Conservation (phyloP, 53 echinoderm and acorn worm species). For the Antedon mediterranea region DNA sequence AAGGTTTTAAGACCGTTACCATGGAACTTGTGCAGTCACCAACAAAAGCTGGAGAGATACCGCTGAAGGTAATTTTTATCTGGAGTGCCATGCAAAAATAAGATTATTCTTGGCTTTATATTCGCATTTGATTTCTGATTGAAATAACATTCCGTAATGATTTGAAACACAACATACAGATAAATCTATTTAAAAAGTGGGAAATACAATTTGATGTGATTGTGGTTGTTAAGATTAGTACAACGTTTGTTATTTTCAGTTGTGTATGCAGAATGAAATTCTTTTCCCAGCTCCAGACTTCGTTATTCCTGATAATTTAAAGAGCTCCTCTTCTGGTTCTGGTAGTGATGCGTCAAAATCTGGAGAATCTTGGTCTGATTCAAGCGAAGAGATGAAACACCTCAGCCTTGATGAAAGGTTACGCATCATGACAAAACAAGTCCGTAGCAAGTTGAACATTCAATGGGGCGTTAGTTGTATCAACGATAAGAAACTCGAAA, state of each 20-base stretch:
- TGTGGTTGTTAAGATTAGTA: no score
- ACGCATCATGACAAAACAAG: constrained; percentile 8
- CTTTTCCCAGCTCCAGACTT: constrained; percentile 31
- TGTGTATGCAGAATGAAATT: constrained; percentile 33
- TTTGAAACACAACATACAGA: no score
- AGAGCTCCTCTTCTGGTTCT: neutral
- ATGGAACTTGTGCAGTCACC: constrained; percentile 15
- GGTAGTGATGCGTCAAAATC: neutral
- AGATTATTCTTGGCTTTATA: no score
- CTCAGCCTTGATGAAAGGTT: neutral
- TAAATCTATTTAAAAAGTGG: no score
- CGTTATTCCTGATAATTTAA: neutral
- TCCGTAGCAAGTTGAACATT: constrained; percentile 32
- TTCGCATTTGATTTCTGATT: no score
- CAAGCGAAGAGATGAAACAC: neutral
- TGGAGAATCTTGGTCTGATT: neutral
- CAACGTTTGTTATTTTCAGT: constrained; percentile 2
- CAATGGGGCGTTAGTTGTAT: constrained; percentile 79
- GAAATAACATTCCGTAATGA: no score
- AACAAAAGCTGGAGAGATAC: neutral
- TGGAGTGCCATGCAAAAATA: no score
- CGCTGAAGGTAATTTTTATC: neutral
- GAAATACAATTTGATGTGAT: no score
- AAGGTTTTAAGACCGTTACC: constrained; percentile 26
- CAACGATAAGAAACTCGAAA: constrained; percentile 44